phyloP scores from a whole-genome alignment of 2,113 vertebrate species.

The Glareola pratincola region DNA sequence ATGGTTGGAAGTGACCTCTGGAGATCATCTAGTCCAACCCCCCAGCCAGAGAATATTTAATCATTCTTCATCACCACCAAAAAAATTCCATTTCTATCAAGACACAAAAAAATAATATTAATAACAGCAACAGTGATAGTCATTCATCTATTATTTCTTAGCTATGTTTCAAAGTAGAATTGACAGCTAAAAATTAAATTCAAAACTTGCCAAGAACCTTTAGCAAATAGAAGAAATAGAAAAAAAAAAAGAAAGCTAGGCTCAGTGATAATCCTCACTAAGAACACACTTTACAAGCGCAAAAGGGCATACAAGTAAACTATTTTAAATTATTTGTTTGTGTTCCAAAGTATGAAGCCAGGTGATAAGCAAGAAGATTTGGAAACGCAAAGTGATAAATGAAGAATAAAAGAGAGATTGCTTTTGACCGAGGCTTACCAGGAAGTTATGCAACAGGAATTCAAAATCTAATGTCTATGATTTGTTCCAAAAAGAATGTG shows the following conservation, averaged over 20 bases:
- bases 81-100: background rate
- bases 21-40: too few species aligned
- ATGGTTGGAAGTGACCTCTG: too few species aligned
- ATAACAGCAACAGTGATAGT: background rate
- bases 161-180: background rate
- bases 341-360: background rate
- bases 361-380: background rate
- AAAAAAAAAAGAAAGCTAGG: background rate
- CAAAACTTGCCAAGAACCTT: background rate
- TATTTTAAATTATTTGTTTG: background rate
- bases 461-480: background rate
- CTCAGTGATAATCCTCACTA: background rate
- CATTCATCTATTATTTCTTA: background rate
- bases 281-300: background rate
- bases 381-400: background rate
- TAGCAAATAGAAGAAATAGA: background rate
- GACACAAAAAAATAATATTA: background rate
- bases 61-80: background rate
- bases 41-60: too few species aligned
- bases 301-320: background rate
- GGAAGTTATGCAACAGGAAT: background rate
- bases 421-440: background rate
- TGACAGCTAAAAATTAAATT: background rate
- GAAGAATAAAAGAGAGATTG: background rate
- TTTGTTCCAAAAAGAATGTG: background rate